A percentile compares a stretch with the other conserved stretches of the same genome.
Conservation (phyloP, 2,888 invertebrate genomes). For the Mimachlamys varia region DNA sequence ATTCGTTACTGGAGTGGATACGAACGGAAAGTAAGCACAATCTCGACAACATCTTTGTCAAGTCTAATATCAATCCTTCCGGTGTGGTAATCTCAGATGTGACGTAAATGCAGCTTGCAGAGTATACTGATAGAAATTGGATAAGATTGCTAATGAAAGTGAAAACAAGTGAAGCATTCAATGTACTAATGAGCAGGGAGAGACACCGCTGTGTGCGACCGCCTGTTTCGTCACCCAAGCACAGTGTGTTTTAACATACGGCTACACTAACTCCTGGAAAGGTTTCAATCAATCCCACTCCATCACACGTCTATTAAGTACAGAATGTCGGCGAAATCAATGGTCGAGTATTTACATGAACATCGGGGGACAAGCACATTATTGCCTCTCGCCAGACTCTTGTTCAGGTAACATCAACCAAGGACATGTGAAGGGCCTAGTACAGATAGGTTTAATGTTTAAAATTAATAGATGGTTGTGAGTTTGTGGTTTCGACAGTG, state of each 20-base stretch:
- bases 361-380: not conserved
- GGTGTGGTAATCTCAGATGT: not conserved
- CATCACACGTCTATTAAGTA: not conserved
- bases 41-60: conserved; percentile 3
- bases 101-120: not conserved
- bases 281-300: not conserved
- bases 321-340: not conserved
- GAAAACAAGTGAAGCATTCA: conserved; percentile 6
- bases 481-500: not conserved
- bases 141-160: conserved; percentile 28
- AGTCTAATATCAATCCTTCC: not conserved
- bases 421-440: not conserved
- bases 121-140: not conserved
- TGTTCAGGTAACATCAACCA: not conserved
- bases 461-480: not conserved
- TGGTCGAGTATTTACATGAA: not conserved
- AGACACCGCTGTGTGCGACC: not conserved
- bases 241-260: not conserved
- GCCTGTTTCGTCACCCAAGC: not conserved
- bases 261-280: not conserved
- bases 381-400: not conserved
- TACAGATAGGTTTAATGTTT: not conserved
- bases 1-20: not conserved
- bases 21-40: not conserved
- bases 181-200: not conserved